Evolutionary conservation across 2,797 vertebrate species (phyloP), one percentile per base, ranked within the genome.

Genomic region (Hippopotamyrus pictus): DNA sequence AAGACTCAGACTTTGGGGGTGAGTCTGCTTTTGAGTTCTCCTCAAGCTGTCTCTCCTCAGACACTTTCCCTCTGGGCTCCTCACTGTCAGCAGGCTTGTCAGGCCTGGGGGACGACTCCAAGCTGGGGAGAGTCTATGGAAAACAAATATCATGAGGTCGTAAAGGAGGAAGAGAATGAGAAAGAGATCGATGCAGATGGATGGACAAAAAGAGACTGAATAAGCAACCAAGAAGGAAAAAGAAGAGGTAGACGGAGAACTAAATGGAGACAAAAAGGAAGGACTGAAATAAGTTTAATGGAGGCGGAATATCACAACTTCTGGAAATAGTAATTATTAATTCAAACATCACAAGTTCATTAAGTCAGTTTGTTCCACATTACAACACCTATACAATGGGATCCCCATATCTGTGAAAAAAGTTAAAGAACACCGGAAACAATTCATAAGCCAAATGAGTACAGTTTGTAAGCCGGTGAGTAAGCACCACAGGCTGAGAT

Each of bases 11-110:
- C n/a, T 88, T 88, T 2, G 41, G 54, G 0, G 93, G 92, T 90
- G 76, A 88, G 12, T 94, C 94, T 12, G 93, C 94, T 90, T 95
- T 95, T 89, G 96, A 96, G 6, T 48, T 91, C 90, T 98, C 97
- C 54, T 97, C 97, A 33, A 87, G 92, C 5, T 88, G 86, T 91
- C 93, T 95, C 90, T 95, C 95, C 92, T 95, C 96, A 1, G 92
- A 88, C 8, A 19, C 79, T 89, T 92, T 44, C 54, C 88, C 91
- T 90, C 95, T 96, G 84, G 88, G 86, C 91, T 95, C 95, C 3
- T 96, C 95, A 5, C 91, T 91, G 90, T 96, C 96, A 76, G 90
- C 88, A 0, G 88, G 88, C 90, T 95, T 96, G 90, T 96, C 95
- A 0, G 91, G 54, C 48, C 44, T 84, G 5, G 92, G 90, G 57